These are phyloP conservation scores for Pteronotus mesoamericanus DNA, from an alignment of 2,797 vertebrate species.

Conservation along the genomic window DNA sequence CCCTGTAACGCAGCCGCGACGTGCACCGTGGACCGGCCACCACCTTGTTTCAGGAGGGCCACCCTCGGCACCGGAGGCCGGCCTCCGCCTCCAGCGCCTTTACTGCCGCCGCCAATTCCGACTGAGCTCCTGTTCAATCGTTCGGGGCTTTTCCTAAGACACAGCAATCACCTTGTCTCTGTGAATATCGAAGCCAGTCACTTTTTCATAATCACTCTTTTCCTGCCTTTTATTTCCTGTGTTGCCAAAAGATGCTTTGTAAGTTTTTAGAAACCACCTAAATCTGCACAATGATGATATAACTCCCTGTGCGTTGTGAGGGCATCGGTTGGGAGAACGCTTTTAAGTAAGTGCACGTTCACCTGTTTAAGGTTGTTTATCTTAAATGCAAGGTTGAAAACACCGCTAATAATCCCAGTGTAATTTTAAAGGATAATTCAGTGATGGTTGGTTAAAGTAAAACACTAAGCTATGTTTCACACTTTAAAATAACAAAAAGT, in stretches of 20 bases:
- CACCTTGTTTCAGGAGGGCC: too few species aligned
- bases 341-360: neutral
- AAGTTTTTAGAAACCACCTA: neutral
- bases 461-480: neutral
- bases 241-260: slow-evolving; percentile 19
- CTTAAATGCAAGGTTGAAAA: neutral
- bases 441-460: neutral
- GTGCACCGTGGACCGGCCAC: too few species aligned
- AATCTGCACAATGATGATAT: neutral
- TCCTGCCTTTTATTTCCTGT: neutral
- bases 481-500: neutral
- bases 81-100: neutral
- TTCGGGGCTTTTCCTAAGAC: neutral
- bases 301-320: neutral
- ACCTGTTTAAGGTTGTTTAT: neutral
- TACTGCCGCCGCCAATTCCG: neutral
- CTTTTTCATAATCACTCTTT: neutral
- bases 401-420: neutral
- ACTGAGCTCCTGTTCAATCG: neutral
- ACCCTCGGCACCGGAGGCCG: too few species aligned
- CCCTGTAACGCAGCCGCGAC: too few species aligned
- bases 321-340: neutral
- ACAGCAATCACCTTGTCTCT: slow-evolving; percentile 27
- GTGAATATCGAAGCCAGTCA: neutral
- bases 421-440: slow-evolving; percentile 26